phyloP scores from a whole-genome alignment of 2,888 invertebrate genomes.

The Globia sparganii region DNA sequence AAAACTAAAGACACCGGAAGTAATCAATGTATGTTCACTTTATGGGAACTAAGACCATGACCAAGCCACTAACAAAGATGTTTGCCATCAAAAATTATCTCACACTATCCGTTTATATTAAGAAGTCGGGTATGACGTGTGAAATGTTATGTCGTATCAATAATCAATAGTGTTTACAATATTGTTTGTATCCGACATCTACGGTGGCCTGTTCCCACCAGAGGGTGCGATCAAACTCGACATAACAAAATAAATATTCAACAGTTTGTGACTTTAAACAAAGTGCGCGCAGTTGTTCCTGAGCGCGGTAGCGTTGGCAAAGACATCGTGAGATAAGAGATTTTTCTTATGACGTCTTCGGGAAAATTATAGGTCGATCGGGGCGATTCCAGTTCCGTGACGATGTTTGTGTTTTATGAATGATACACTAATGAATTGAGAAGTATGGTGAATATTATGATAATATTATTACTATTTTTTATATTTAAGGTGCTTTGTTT shows the following conservation, averaged over 20 bases:
- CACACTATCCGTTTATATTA: conserved; percentile 57
- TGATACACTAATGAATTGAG: background rate
- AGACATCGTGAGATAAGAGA: conserved; percentile 19
- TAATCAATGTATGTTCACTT: conserved; percentile 25
- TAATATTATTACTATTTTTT: no score
- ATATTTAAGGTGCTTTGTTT: no score
- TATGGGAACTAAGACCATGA: conserved; percentile 31
- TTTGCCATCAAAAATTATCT: conserved; percentile 40
- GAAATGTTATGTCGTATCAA: conserved; percentile 67
- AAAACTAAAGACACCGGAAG: conserved; percentile 20
- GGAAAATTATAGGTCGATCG: conserved; percentile 1
- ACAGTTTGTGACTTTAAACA: conserved; percentile 87
- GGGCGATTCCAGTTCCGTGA: background rate
- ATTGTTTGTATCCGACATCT: conserved; percentile 74
- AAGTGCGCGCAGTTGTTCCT: conserved; percentile 82
- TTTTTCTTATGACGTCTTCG: background rate
- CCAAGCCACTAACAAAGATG: conserved; percentile 21
- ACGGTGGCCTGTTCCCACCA: conserved; percentile 81
- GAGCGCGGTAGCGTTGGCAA: conserved; percentile 71
- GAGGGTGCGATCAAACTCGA: conserved; percentile 85
- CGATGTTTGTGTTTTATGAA: background rate
- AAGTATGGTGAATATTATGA: no score
- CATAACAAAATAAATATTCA: conserved; percentile 90
- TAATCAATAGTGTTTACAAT: conserved; percentile 73
- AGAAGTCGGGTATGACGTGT: conserved; percentile 62